A percentile compares a stretch with the other conserved stretches of the same genome.
Evolutionary conservation across 2,888 invertebrate species (phyloP).

Genomic region (Cenopis cana): DNA sequence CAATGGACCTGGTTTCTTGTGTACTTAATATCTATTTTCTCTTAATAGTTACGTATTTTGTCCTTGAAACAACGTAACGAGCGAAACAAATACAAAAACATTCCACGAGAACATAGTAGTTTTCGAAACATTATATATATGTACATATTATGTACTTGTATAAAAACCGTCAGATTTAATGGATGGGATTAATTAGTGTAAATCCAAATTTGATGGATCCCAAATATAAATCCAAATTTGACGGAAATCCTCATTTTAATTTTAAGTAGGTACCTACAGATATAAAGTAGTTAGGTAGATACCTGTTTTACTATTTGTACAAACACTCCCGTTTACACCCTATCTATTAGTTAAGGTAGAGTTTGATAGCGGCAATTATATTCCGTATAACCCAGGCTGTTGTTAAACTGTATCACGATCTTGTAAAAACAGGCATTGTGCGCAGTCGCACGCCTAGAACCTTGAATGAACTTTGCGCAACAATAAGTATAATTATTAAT

Average conservation of each 20-base stretch:
- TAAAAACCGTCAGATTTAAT: no score
- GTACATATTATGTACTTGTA: no score
- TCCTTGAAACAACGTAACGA: conserved; percentile 4
- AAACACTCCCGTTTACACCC: neutral
- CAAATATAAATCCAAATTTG: no score
- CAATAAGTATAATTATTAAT: conserved; percentile 56
- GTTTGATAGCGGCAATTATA: conserved; percentile 9
- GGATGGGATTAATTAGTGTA: no score
- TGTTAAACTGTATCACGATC: conserved; percentile 41
- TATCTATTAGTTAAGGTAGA: neutral
- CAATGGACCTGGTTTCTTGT: neutral
- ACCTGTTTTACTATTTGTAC: neutral
- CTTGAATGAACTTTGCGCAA: conserved; percentile 73
- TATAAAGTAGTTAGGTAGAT: no score
- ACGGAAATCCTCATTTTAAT: no score
- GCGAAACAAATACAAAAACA: neutral
- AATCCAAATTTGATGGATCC: no score
- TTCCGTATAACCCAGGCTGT: conserved; percentile 25
- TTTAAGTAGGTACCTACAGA: no score
- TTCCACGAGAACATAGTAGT: neutral
- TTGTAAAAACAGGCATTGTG: conserved; percentile 39
- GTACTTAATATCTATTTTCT: conserved; percentile 3
- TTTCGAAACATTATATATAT: no score
- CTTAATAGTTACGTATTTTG: conserved; percentile 2
- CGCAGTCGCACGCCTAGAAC: conserved; percentile 57